Conservation (phyloP, 1,140 invertebrate genomes). For the Charaxes varanes region DNA sequence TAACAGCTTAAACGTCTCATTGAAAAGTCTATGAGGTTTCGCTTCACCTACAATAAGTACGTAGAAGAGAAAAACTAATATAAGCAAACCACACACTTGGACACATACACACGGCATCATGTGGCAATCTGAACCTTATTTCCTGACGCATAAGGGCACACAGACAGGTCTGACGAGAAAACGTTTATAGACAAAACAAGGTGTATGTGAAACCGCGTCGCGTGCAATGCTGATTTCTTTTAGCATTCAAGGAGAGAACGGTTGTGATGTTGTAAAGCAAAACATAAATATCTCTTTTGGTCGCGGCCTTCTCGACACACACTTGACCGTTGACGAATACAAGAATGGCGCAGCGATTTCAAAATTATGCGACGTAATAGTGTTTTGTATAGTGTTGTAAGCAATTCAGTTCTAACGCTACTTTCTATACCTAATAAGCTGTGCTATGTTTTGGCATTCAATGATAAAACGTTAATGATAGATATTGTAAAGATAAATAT, state of each 20-base stretch:
- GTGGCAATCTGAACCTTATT: conserved; percentile 6
- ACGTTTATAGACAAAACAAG: conserved; percentile 23
- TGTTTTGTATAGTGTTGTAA: too few relatives aligned
- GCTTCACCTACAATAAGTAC: conserved; percentile 15
- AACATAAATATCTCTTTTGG: conserved; percentile 20
- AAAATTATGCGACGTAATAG: too few relatives aligned
- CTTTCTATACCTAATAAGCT: too few relatives aligned
- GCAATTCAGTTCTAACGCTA: too few relatives aligned
- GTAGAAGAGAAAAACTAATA: conserved; percentile 16
- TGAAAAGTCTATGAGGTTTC: conserved; percentile 15
- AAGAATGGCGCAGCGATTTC: too few relatives aligned
- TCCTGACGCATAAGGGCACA: not conserved
- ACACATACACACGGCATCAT: conserved; percentile 2
- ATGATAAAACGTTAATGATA: conserved; percentile 14
- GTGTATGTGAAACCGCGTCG: conserved; percentile 21
- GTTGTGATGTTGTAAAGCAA: conserved; percentile 17
- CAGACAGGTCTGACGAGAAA: conserved; percentile 5
- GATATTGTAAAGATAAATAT: conserved; percentile 22
- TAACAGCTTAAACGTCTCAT: not conserved
- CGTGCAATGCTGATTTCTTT: conserved; percentile 22
- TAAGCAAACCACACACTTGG: conserved; percentile 7
- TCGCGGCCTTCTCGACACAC: conserved; percentile 15
- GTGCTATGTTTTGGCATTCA: conserved; percentile 22
- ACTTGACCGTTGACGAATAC: conserved; percentile 9
- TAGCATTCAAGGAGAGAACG: conserved; percentile 22